A percentile compares a stretch with the other conserved stretches of the same genome.
phyloP scores from a whole-genome alignment of 53 echinoderm and acorn worm species.

The Temnopleurus reevesii region DNA sequence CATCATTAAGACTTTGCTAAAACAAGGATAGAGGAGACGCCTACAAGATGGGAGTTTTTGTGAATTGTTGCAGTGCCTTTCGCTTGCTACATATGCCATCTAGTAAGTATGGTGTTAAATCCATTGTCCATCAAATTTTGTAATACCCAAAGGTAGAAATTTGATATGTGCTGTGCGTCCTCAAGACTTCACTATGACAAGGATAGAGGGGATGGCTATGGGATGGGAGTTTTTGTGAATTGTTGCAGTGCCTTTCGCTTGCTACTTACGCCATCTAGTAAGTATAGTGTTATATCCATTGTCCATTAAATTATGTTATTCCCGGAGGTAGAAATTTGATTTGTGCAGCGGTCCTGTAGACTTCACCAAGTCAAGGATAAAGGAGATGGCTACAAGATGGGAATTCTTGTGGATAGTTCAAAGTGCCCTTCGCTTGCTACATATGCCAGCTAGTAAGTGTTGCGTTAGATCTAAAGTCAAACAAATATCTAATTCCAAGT shows the following conservation, averaged over 20 bases:
- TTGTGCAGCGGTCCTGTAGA: too few species aligned
- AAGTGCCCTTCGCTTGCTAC: constrained; percentile 45
- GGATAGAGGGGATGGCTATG: too few species aligned
- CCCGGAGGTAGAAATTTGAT: too few species aligned
- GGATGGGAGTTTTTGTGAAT: too few species aligned
- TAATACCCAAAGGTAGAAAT: too few species aligned
- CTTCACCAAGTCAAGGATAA: not conserved
- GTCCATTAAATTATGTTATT: too few species aligned
- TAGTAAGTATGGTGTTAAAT: constrained; percentile 8
- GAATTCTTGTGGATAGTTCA: constrained; percentile 43
- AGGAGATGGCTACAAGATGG: not conserved
- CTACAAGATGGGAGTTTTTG: not conserved
- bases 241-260: too few species aligned
- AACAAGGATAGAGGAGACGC: not conserved
- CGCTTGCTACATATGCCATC: constrained; percentile 42
- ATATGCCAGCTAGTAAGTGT: constrained; percentile 44
- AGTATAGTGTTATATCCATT: too few species aligned
- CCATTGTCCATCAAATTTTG: not conserved
- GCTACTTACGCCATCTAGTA: too few species aligned
- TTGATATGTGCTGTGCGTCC: too few species aligned
- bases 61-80: constrained; percentile 47
- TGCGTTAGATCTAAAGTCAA: not conserved
- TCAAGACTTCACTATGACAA: too few species aligned
- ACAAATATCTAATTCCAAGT: too few species aligned
- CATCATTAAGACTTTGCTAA: constrained; percentile 14